Evolutionary conservation across 2,888 invertebrate species (phyloP).

Genomic region (Harpalus rubripes): DNA sequence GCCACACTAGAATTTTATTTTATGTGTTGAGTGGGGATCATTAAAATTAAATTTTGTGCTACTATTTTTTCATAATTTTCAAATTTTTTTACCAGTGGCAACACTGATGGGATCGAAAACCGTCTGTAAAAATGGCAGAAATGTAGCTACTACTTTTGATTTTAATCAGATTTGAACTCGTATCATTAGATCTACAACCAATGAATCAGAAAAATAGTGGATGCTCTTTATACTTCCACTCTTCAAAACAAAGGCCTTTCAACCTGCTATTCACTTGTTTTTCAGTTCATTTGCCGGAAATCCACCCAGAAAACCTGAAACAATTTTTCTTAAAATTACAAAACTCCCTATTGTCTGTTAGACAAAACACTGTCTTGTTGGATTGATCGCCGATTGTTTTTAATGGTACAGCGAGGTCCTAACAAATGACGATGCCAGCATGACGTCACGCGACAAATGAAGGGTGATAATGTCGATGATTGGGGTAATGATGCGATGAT

Average conservation of each 20-base stretch:
- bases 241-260: not conserved
- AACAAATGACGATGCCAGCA: not conserved
- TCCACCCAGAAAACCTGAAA: not conserved
- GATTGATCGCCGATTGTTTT: not conserved
- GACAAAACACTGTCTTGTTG: not conserved
- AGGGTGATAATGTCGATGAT: not conserved
- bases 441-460: not conserved
- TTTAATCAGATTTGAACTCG: too few relatives aligned
- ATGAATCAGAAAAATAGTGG: too few relatives aligned
- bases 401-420: not conserved
- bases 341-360: not conserved
- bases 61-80: too few relatives aligned
- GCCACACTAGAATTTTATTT: too few relatives aligned
- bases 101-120: too few relatives aligned
- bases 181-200: too few relatives aligned
- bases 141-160: too few relatives aligned
- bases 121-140: too few relatives aligned
- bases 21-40: too few relatives aligned
- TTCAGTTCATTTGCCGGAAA: not conserved
- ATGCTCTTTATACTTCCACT: too few relatives aligned
- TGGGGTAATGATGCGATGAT: constrained; percentile 1
- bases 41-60: too few relatives aligned
- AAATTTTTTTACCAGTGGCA: too few relatives aligned
- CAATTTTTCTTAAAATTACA: not conserved
- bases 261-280: not conserved